Base-by-base conservation (phyloP, 1,140 invertebrate genomes). In the Diachasmimorpha longicaudata region DNA sequence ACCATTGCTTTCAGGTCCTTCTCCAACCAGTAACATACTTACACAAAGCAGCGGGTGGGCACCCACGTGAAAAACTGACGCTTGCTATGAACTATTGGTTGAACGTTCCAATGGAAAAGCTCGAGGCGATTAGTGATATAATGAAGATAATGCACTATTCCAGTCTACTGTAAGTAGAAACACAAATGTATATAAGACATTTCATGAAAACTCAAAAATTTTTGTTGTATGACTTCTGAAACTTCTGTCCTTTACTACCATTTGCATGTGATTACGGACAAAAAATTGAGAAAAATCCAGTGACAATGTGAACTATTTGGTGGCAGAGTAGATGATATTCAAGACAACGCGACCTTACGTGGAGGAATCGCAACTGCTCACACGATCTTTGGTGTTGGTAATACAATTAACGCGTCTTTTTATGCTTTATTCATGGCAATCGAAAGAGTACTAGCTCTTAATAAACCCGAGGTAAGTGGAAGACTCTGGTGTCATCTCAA, bases 351-450 rank as follows among this genome's bases (percentile, higher is more conserved):
- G 46, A 95, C 96, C 79, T 89, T 99, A 69, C 91, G 98, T 81
- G 91, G 97, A 86, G 98, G 98, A 39, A 95, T 98, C 85, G 94
- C 96, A 63, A 97, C 98, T 14, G 97, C 98, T 11, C 98, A 99
- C 90, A 95, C 95, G 71, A 98, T 99, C 80, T 99, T 96, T 91
- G 98, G 98, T 23, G 92, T 97, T 58, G 93, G 97, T 21, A 95
- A 94, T 84, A 98, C 98, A 13, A 97, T 99, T 75, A 99, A 98
- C 90, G 94, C 96, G 52, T 97, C 97, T n/a, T 99, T 99, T 90
- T 99, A 99, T 90, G 93, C 95, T 0, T 92, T 98, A 81, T 97
- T 98, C 85, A 91, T 98, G 72, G 96, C 96, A 3, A 89, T 99
- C 11, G 94, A 98, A 87, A 96, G 94, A 89, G 93, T 95, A 13